These are phyloP conservation scores for Lophius americanus DNA, from an alignment of 2,797 vertebrate species.

Conservation along the genomic window DNA sequence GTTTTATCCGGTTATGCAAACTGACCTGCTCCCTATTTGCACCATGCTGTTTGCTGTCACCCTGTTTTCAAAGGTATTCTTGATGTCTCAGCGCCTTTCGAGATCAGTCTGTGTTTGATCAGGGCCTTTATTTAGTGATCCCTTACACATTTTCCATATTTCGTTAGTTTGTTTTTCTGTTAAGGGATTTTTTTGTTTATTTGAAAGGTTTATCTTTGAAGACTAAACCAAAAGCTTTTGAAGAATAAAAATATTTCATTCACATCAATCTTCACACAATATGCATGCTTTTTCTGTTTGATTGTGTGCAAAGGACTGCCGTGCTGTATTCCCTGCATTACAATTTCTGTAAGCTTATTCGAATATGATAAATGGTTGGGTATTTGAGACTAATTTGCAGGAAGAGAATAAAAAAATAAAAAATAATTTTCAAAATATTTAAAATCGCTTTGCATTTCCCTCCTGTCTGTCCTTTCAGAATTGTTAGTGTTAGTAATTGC, in stretches of 20 bases:
- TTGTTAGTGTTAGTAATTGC: neutral
- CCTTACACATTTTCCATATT: neutral
- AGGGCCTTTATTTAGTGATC: neutral
- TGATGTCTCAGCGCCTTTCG: too few species aligned
- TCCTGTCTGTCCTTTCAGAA: neutral
- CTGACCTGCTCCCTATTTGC: too few species aligned
- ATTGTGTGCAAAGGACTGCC: neutral
- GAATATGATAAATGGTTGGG: neutral
- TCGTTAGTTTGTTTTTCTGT: neutral
- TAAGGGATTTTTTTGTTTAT: too few species aligned
- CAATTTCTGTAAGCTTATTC: neutral
- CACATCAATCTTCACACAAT: neutral
- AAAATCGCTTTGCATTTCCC: neutral
- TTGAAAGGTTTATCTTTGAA: neutral
- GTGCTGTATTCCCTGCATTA: conserved; percentile 1
- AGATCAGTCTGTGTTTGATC: too few species aligned
- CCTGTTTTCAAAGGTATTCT: too few species aligned
- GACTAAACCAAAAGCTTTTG: too few species aligned
- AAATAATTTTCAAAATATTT: neutral
- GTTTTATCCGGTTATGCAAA: too few species aligned
- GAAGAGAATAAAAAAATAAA: neutral
- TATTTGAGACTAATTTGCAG: neutral
- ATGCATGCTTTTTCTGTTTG: neutral
- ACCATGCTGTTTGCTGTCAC: too few species aligned
- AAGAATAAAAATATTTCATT: neutral